A percentile compares a stretch with the other conserved stretches of the same genome.
Evolutionary conservation across 2,113 vertebrate genomes (phyloP).

Genomic region (Boleophthalmus pectinirostris): DNA sequence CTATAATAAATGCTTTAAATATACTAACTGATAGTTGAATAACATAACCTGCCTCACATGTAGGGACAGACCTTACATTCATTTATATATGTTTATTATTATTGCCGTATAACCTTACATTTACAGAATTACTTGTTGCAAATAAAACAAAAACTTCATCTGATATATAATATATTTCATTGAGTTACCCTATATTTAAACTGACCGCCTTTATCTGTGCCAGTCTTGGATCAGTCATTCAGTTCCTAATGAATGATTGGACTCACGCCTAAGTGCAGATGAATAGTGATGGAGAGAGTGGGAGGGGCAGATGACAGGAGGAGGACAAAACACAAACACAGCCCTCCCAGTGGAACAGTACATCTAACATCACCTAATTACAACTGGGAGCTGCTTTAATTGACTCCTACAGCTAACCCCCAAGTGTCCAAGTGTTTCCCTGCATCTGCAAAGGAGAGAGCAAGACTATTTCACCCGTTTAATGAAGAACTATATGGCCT

Average conservation of each 20-base stretch:
- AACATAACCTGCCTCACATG: too few species aligned
- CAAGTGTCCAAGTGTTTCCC: slow-evolving; percentile 26
- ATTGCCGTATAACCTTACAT: not conserved
- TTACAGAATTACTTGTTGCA: not conserved
- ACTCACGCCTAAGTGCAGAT: slow-evolving; percentile 42
- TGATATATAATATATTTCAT: not conserved
- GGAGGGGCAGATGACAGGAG: slow-evolving; percentile 56
- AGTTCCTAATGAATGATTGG: slow-evolving; percentile 44
- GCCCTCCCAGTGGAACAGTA: slow-evolving; percentile 43
- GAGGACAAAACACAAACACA: slow-evolving; percentile 58
- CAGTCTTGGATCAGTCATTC: slow-evolving; percentile 17
- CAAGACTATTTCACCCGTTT: slow-evolving; percentile 16
- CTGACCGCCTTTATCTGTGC: not conserved
- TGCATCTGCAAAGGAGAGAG: slow-evolving; percentile 5
- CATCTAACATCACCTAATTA: slow-evolving; percentile 64
- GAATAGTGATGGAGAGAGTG: slow-evolving; percentile 31
- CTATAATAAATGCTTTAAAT: too few species aligned
- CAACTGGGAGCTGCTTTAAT: slow-evolving; percentile 62
- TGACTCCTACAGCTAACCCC: slow-evolving; percentile 54
- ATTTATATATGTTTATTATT: not conserved
- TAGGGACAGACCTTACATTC: too few species aligned
- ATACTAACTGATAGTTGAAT: not conserved
- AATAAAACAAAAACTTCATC: not conserved
- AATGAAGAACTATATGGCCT: slow-evolving; percentile 34
- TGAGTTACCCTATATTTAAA: slow-evolving; percentile 7